Base-by-base conservation (phyloP, 2,888 invertebrate genomes). In the Himalopsyche japonica region DNA sequence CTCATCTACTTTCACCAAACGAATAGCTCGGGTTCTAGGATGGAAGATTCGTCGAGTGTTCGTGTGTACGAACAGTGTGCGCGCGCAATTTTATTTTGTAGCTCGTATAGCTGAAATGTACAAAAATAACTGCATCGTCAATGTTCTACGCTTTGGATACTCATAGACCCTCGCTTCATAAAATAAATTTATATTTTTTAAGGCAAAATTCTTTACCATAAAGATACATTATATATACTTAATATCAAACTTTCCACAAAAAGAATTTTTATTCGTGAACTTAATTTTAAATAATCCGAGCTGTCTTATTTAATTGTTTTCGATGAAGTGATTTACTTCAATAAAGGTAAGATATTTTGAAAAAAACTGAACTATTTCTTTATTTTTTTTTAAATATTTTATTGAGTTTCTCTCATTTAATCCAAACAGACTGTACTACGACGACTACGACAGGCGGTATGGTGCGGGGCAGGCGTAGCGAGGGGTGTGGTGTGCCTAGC, bases 1-100 rank as follows among this genome's bases (percentile, higher is more conserved):
- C 76, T 49, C 84, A 82, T 82, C 81, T 80, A 90, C 90, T 91
- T 80, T 84, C 84, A 78, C 91, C 91, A 91, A 90, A 91, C 90
- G 92, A 90, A 89, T 91, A 90, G 91, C 89, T 90, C 90, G 91
- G 91, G 91, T 91, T 91, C 90, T 90, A 90, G 91, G 89, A 70
- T 70, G 20, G 70, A 70, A 27, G 8, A 70, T 70, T 27, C 24
- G 70, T 70, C 27, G 64, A 43, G 79, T 30, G 82, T 79, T 76
- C 80, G 80, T 76, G 34, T 57, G 80, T 49, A 79, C 79, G 64
- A 57, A 32, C 70, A 76, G 82, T 43, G 76, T 82, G 85, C 82
- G 85, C 80, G 64, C 57, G 64, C 37, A 27, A 43, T 43, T 43
- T 43, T 37, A 37, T 37, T 15, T 77, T 76, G 47, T 80, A 83